Evolutionary conservation across 2,797 vertebrate species (phyloP), one percentile per base, ranked within the genome.

Genomic region (Danionella dracula): DNA sequence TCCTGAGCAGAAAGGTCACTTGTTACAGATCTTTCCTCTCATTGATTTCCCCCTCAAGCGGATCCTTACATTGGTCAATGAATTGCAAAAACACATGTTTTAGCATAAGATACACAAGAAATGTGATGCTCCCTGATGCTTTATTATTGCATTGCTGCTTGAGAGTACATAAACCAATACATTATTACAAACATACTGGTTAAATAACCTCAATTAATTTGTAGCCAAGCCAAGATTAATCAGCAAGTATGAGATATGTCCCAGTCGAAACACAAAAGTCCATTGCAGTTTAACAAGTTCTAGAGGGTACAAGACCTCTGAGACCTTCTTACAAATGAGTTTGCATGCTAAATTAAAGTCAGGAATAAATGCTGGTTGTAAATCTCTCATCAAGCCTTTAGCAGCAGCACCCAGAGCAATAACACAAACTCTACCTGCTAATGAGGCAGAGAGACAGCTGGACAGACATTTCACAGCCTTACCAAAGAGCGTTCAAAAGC

Each of bases 281-380:
- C 44, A 50, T 58, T 17, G 35, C 34, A 6, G 46, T 41, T 57
- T 50, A 20, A 67, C 35, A 58, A 53, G 53, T 57, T 45, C 54
- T 31, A 12, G 44, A 58, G 42, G 49, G 21, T 34, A 10, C 8
- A 12, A 35, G 54, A 67, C 44, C 44, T 58, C 16, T 0, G 55
- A 67, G 53, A 67, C 44, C 54, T 50, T 58, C 50, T 50, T 41
- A 50, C 54, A 67, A 56, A 56, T 66, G 7, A 58, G 35, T 67
- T 41, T 41, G 4, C 10, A 49, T 35, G 41, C 46, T 68, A 59
- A 68, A 59, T 68, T 42, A 59, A 68, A 68, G 65, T 12, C 19
- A 68, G 31, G 46, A 51, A 59, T 35, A 51, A 59, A 58, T 32
- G 55, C 34, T 41, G 54, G 55, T 19, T 42, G 46, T 67, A 67